Conservation (phyloP, 2,888 invertebrate genomes). For the Pheosia gnoma region DNA sequence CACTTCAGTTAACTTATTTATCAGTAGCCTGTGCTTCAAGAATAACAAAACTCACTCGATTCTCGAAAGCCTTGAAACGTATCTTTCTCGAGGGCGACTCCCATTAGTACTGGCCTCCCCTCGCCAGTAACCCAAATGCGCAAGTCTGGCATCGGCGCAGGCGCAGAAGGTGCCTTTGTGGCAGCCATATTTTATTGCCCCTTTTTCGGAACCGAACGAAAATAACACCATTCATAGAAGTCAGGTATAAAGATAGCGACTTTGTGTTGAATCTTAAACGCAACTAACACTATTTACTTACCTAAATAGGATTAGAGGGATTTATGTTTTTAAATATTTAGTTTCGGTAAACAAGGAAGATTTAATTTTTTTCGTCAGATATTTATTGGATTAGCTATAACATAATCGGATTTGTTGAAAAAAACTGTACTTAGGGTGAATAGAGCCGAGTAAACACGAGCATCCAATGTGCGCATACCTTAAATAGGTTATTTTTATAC, state of each 20-base stretch:
- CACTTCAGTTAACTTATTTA: background rate
- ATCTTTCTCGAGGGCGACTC: conserved; percentile 33
- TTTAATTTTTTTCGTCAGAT: no score
- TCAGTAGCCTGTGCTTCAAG: background rate
- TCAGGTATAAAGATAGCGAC: conserved; percentile 76
- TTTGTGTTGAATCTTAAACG: conserved; percentile 51
- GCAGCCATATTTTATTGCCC: conserved; percentile 77
- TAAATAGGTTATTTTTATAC: no score
- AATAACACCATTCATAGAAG: conserved; percentile 77
- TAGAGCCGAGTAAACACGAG: no score
- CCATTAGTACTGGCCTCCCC: conserved; percentile 18
- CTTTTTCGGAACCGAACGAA: conserved; percentile 67
- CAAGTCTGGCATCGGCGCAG: conserved; percentile 69
- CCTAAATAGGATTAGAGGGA: conserved; percentile 43
- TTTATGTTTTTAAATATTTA: conserved; percentile 10
- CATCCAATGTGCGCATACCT: no score
- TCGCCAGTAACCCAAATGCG: conserved; percentile 57
- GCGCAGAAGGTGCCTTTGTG: conserved; percentile 77
- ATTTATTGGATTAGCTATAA: background rate
- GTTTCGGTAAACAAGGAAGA: background rate
- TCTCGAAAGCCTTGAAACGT: conserved; percentile 8
- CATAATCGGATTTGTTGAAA: no score
- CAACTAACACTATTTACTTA: conserved; percentile 43
- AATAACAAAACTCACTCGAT: background rate
- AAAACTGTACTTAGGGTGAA: no score